Evolutionary conservation across 2,888 invertebrate genomes (phyloP), one percentile per base, ranked within the genome.

Genomic region (Drosophila subquinaria): DNA sequence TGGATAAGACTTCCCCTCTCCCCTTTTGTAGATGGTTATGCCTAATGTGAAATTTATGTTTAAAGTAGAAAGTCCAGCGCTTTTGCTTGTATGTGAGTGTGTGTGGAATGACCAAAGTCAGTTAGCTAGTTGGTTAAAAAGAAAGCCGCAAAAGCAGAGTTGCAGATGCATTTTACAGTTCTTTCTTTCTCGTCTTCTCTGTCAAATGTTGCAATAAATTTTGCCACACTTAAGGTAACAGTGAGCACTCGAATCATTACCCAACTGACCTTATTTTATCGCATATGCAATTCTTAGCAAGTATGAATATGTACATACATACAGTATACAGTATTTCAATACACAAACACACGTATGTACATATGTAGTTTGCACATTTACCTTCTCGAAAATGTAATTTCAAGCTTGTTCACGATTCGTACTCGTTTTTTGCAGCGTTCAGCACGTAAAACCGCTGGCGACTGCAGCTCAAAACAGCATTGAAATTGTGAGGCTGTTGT

Each of bases 41-140:
- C 64, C 79, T 87, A 89, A 87, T 89, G 88, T 89, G 81, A 89
- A 90, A 89, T 79, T 90, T 87, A 79, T 86, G 90, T 72, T 87
- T 81, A 56, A 70, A 86, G 76, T 87, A 81, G 87, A 88, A 84
- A 89, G 88, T 89, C 79, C 76, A 88, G 67, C 36, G 3, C n/a
- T 15, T 15, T 17, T 51, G 17, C 20, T 6, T 33, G 17, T 48
- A 11, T 17, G 4, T 33, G 48, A 15, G 50, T 35, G 51, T 5
- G 27, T 33, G 27, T 35, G 55, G 2, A 59, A 27, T 81, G 84
- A 64, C 81, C 78, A 67, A 55, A 67, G 57, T 61, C 48, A 68
- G 45, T 60, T 57, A 36, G 38, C 20, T 40, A 27, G 64, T 62
- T 52, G 69, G 38, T 50, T 33, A 43, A 67, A 82, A 72, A 89